These are phyloP conservation scores for Cosmopolites sordidus DNA, from an alignment of 2,888 invertebrate genomes.

Conservation along the genomic window DNA sequence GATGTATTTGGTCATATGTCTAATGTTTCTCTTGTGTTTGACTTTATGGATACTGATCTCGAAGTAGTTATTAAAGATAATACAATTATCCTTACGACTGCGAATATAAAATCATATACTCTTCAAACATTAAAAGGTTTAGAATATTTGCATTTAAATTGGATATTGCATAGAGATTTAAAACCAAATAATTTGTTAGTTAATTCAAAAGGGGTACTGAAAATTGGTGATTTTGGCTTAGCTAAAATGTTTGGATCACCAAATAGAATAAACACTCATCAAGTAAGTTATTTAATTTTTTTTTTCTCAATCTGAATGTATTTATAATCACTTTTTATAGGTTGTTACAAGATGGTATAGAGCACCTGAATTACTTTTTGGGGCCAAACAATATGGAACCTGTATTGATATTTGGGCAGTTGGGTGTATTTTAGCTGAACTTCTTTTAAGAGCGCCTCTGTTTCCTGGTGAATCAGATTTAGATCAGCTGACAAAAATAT, in stretches of 20 bases:
- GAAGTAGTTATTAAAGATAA: constrained; percentile 91
- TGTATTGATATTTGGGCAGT: constrained; percentile 99
- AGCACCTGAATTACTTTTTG: constrained; percentile 91
- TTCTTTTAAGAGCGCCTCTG: constrained; percentile 85
- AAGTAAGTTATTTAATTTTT: constrained; percentile 51
- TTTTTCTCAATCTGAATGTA: neutral
- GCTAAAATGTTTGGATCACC: constrained; percentile 98
- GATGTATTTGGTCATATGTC: constrained; percentile 99
- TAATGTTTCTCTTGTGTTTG: constrained; percentile 96
- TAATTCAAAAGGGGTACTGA: constrained; percentile 85
- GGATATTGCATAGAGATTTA: constrained; percentile 94
- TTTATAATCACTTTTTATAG: constrained; percentile 2
- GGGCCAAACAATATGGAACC: constrained; percentile 90
- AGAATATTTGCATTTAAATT: constrained; percentile 27
- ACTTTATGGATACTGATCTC: constrained; percentile 99
- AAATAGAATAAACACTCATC: constrained; percentile 92
- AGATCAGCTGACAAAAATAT: constrained; percentile 93
- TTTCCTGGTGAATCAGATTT: constrained; percentile 96
- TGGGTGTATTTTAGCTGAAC: constrained; percentile 95
- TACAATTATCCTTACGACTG: constrained; percentile 81
- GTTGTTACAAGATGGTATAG: constrained; percentile 91
- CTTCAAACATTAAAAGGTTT: constrained; percentile 88
- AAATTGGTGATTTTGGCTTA: constrained; percentile 98
- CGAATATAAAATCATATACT: constrained; percentile 93
- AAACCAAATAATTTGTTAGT: constrained; percentile 98